Conservation (phyloP, 2,113 vertebrate genomes). For the Gambusia holbrooki region DNA sequence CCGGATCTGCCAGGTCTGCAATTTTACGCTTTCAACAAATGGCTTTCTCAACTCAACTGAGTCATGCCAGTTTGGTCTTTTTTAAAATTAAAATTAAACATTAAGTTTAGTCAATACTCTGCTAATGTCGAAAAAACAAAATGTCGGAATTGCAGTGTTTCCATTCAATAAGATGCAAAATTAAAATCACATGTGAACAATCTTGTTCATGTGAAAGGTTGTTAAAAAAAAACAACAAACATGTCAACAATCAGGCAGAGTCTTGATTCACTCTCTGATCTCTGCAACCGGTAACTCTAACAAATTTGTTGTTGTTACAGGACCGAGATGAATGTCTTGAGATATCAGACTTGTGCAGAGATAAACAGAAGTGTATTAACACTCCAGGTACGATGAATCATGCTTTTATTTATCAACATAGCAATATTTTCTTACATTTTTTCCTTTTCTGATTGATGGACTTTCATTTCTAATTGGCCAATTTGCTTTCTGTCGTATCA, state of each 20-base stretch:
- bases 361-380: conserved; percentile 86
- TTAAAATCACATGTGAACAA: too few species aligned
- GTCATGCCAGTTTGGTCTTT: neutral
- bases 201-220: too few species aligned
- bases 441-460: neutral
- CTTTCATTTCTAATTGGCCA: neutral
- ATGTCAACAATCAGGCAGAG: neutral
- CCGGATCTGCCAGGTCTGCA: conserved; percentile 86
- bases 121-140: too few species aligned
- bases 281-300: neutral
- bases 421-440: too few species aligned
- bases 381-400: conserved; percentile 77
- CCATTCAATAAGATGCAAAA: too few species aligned
- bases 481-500: conserved; percentile 1
- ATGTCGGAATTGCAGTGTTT: too few species aligned
- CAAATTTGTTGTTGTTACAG: conserved; percentile 70
- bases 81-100: neutral
- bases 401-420: neutral
- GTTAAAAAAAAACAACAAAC: too few species aligned
- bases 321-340: conserved; percentile 89
- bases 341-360: conserved; percentile 82
- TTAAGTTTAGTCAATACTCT: too few species aligned
- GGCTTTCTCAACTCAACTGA: neutral
- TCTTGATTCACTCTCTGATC: neutral
- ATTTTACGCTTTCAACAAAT: neutral